Evolutionary conservation across 2,113 vertebrate genomes (phyloP).

Genomic region (Vicugna pacos): DNA sequence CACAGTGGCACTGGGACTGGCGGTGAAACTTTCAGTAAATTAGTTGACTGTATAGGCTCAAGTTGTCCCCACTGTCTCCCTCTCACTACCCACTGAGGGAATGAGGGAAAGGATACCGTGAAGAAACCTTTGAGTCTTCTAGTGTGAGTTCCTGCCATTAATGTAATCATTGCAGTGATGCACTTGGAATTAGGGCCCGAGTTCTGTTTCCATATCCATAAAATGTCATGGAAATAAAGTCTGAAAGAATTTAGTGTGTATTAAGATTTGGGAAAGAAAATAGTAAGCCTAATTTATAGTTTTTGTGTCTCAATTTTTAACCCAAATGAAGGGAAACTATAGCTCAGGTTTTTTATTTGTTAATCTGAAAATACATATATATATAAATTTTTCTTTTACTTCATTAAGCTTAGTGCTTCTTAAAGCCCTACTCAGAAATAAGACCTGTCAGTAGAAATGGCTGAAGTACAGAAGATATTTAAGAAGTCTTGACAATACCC

Average conservation of each 20-base stretch:
- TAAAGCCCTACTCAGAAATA: neutral
- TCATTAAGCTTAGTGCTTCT: neutral
- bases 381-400: neutral
- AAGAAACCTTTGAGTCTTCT: neutral
- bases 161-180: neutral
- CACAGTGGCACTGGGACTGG: neutral
- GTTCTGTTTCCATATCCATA: neutral
- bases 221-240: neutral
- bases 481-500: neutral
- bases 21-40: neutral
- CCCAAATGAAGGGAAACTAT: neutral
- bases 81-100: neutral
- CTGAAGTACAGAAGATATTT: neutral
- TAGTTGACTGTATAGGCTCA: neutral
- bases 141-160: neutral
- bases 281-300: neutral
- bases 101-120: neutral
- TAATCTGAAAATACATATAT: neutral
- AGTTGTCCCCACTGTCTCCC: neutral
- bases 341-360: neutral
- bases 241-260: neutral
- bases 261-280: neutral
- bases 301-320: slow-evolving; percentile 22
- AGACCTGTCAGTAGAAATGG: neutral
- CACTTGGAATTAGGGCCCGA: neutral